These are phyloP conservation scores for Calypte anna DNA, from an alignment of 2,113 vertebrate genomes.

Conservation along the genomic window DNA sequence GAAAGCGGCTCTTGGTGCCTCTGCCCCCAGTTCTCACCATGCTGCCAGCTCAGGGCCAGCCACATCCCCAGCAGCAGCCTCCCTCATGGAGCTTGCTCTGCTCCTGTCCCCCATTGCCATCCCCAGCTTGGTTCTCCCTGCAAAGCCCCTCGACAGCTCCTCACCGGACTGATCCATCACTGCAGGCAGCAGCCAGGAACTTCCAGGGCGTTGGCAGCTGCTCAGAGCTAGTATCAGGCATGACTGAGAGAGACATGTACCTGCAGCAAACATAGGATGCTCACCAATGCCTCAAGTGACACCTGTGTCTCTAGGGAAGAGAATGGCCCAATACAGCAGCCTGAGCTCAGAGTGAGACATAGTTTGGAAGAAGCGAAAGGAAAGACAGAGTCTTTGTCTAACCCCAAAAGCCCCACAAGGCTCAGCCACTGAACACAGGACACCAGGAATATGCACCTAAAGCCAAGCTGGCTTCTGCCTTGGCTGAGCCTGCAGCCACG, in stretches of 20 bases:
- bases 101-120: neutral
- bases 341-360: rapidly evolving
- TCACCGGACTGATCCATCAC: constrained; percentile 92
- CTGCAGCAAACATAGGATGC: constrained; percentile 64
- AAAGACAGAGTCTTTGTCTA: neutral
- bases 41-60: neutral
- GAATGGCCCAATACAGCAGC: neutral
- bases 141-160: neutral
- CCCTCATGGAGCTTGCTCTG: neutral
- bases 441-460: rapidly evolving
- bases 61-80: rapidly evolving
- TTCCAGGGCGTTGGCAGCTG: constrained; percentile 3
- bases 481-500: neutral
- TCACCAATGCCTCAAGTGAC: rapidly evolving
- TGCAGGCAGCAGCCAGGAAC: constrained; percentile 88
- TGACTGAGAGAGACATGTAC: constrained; percentile 87
- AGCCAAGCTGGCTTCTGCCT: rapidly evolving
- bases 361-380: neutral
- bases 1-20: neutral
- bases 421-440: neutral
- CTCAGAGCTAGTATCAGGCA: constrained; percentile 53
- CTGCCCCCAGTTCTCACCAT: too few species aligned
- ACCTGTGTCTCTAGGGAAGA: rapidly evolving
- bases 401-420: neutral
- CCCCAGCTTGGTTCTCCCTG: neutral